Base-by-base conservation (phyloP, 2,888 invertebrate genomes). In the Dolomedes plantarius region DNA sequence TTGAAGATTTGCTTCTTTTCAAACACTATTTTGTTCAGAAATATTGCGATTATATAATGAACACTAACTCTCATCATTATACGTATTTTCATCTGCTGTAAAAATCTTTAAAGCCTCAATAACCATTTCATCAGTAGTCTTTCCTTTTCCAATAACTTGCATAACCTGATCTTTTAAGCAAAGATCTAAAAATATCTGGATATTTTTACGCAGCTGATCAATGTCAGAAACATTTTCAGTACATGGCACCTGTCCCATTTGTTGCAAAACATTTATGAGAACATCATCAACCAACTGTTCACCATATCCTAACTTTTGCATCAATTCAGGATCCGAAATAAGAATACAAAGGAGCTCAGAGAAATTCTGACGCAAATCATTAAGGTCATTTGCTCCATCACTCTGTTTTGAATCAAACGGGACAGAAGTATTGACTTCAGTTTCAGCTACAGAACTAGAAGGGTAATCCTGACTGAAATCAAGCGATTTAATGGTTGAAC, bases 81-180 rank as follows among this genome's bases (percentile, higher is more conserved):
- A 9, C 9, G 9, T 36, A 9, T 9, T 23, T 23, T 56, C 56
- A 23, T 87, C 77, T 13, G n/a, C 28, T 2, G 31, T 32, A 46
- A 78, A 77, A 23, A 77, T 81, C 62, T 77, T 77, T n/a, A 87
- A 68, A 31, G 78, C 81, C 68, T 77, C 81, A 29, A 69, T 56
- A 50, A 87, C 81, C 16, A 87, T 82, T 16, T 82, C 81, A 71
- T 87, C 81, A 16, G 39, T 64, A 7, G 77, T 68, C 28, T 81
- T 69, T 1, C 64, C 73, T 56, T 23, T 69, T 16, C 31, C 76
- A n/a, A 88, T 79, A 73, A 75, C 67, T 46, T 79, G 82, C 86
- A 88, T 86, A 50, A 87, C 67, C 41, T 87, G 79, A 23, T 87
- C 88, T 73, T 88, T 86, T 13, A 88, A 19, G 41, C 86, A 86